Base-by-base conservation (phyloP, 2,888 invertebrate genomes). In the Callimorpha dominula region DNA sequence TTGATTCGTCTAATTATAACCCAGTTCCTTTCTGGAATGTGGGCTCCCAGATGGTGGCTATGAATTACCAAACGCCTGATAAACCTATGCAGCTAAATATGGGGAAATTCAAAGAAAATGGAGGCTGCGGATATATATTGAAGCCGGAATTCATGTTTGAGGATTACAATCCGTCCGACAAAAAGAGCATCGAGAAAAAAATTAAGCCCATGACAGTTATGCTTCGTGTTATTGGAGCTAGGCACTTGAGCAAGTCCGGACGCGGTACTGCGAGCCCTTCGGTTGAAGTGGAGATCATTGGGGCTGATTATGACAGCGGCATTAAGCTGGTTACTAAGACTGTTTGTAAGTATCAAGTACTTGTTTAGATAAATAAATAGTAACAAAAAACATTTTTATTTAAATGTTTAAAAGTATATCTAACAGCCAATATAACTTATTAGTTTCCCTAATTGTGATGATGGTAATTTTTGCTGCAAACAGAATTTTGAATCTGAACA, bases 1-100 rank as follows among this genome's bases (percentile, higher is more conserved):
- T 99, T 71, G 99, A 99, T 88, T 99, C 99, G 0, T 99, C 99
- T 0, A 99, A 99, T 95, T 99, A 99, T 91, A 98, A 98, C 94
- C 99, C 99, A 0, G 96, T 98, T 9, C 97, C 98, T 2, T 97
- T 99, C 94, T 99, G 99, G 99, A 99, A 99, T 91, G 97, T 97
- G 15, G 99, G 99, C 1, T 98, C 98, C 66, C 99, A 99, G 93
- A 98, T 99, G 99, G 98, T 99, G 0, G 99, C 99, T 0, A 95
- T 99, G 6, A 99, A 99, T 93, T 99, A 99, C 92, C 99, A 99
- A 93, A 99, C 99, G 0, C 96, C 97, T 77, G 99, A 99, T 90
- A 98, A 98, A 88, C 96, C 98, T 15, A 99, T 99, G 99, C 99
- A 99, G 92, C 89, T 99, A 14, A 99, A 99, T 93, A 97, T 98